Base-by-base conservation (phyloP, 2,888 invertebrate species). In the Drosophila mercatorum region DNA sequence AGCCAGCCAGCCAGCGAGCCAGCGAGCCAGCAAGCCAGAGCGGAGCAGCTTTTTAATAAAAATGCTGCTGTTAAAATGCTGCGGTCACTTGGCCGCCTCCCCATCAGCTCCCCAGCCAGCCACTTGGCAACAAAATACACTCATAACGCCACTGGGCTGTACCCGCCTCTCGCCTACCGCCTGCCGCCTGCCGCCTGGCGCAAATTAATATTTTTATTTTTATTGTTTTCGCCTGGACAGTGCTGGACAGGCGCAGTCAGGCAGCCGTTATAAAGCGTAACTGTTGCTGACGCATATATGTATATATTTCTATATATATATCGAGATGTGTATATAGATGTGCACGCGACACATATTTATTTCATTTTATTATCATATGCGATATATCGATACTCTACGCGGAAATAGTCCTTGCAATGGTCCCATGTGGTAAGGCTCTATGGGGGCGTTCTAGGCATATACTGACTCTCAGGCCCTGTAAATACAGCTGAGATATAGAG, bases 161-260 rank as follows among this genome's bases (percentile, higher is more conserved):
- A 12, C 26, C 28, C 53, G 22, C 8, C 14, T 7, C 6, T 11
- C 26, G 46, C 17, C 17, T 17, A 17, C 28, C 53, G 22, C 8
- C 14, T 7, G 6, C 6, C 26, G 46, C 26, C 46, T 26, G 46
- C n/a, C 55, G 38, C 28, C 65, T 58, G 62, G 73, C 59, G 65
- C 81, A 85, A 82, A 84, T 84, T 78, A 87, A 87, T 84, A 84
- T 82, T 83, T 80, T 72, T 78, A 78, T 87, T 87, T 78, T 87
- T 82, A 82, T 87, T 85, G 79, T 79, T 75, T 79, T 74, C 63
- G 51, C 47, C 60, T 52, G 73, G 68, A 56, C 68, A 68, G 63
- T 51, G 66, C 63, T 53, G 72, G 68, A 56, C 68, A 68, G 61
- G 62, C 70, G 71, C 78, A 78, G 72, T 66, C 68, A 68, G 68